Percentiles rank a stretch among this genome's conserved stretches.
These are phyloP conservation scores for Epirrhoe alternata DNA, from an alignment of 2,888 invertebrate genomes.

Conservation along the genomic window DNA sequence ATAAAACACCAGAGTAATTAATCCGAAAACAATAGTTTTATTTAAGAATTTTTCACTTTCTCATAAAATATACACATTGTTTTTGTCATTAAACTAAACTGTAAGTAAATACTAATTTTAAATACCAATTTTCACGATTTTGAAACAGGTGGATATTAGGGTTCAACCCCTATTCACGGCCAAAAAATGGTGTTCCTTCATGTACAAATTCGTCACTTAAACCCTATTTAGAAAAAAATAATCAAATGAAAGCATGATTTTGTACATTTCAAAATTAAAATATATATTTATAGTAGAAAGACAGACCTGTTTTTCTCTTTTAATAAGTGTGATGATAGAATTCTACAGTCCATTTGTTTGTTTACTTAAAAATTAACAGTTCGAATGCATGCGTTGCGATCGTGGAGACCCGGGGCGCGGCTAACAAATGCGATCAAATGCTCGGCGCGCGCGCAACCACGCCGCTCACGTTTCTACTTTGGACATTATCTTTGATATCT, in stretches of 20 bases:
- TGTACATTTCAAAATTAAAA: constrained; percentile 81
- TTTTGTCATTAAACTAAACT: constrained; percentile 85
- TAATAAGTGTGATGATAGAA: constrained; percentile 82
- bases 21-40: constrained; percentile 86
- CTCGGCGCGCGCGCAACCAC: constrained; percentile 42
- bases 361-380: constrained; percentile 80
- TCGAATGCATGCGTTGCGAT: constrained; percentile 61
- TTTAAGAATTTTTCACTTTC: constrained; percentile 85
- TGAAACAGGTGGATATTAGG: constrained; percentile 63
- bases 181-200: constrained; percentile 63
- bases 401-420: constrained; percentile 40
- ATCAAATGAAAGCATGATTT: constrained; percentile 82
- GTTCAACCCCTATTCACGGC: constrained; percentile 43
- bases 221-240: constrained; percentile 79
- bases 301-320: constrained; percentile 68
- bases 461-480: neutral
- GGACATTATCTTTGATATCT: neutral
- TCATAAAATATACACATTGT: constrained; percentile 86
- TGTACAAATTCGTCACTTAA: constrained; percentile 81
- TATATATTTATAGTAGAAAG: constrained; percentile 53
- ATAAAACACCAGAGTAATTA: constrained; percentile 81
- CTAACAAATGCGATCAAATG: constrained; percentile 73
- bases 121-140: constrained; percentile 81
- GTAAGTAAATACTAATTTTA: constrained; percentile 86
- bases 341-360: constrained; percentile 78